Evolutionary conservation across 2,113 vertebrate genomes (phyloP).

Genomic region (Excalfactoria chinensis): DNA sequence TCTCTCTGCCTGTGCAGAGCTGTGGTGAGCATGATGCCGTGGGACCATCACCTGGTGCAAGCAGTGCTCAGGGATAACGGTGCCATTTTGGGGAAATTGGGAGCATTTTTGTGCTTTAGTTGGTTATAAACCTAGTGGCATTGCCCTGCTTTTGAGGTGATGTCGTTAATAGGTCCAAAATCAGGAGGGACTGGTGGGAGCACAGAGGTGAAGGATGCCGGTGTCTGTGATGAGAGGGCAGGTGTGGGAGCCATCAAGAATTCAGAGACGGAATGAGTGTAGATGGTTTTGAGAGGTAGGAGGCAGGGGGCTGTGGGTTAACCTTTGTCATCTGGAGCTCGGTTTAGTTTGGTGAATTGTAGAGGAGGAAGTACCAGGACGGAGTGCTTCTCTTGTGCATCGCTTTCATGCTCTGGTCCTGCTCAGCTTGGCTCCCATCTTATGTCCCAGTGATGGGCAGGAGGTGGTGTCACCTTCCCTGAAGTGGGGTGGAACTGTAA

Average conservation of each 20-base stretch:
- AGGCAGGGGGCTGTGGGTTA: background rate
- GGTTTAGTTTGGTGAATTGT: background rate
- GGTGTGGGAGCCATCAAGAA: too few relatives aligned
- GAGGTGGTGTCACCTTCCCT: background rate
- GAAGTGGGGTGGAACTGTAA: fast-evolving
- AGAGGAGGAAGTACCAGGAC: background rate
- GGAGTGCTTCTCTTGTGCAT: background rate
- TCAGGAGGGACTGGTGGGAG: background rate
- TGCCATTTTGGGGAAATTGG: background rate
- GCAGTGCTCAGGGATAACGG: background rate
- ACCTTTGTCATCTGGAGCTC: background rate
- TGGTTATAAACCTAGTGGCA: fast-evolving
- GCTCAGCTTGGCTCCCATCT: background rate
- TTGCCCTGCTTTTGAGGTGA: background rate
- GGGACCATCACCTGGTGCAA: background rate
- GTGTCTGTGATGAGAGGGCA: background rate
- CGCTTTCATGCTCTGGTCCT: background rate
- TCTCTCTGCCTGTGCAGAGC: fast-evolving
- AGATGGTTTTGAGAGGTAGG: background rate
- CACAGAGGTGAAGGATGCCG: background rate
- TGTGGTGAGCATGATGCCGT: background rate
- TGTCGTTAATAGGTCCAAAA: background rate
- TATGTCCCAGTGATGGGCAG: background rate
- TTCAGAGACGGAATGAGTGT: too few relatives aligned
- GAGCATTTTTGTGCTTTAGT: background rate